These are phyloP conservation scores for Philonicus albiceps DNA, from an alignment of 2,888 invertebrate genomes.

Conservation along the genomic window DNA sequence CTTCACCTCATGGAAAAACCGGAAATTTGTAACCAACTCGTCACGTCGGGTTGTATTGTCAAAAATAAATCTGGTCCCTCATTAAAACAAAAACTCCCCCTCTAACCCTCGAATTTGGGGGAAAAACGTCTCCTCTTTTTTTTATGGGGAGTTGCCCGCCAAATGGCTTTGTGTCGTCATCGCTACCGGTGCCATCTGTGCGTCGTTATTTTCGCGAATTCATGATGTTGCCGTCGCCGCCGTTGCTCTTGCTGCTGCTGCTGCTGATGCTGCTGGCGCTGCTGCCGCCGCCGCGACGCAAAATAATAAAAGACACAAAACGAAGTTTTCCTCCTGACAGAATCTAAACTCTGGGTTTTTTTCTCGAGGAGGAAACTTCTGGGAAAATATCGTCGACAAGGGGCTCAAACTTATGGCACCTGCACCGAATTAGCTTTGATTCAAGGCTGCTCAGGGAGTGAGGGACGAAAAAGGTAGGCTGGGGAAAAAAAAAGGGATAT, in stretches of 20 bases:
- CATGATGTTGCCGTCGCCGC: background rate
- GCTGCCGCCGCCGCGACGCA: background rate
- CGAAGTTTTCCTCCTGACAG: background rate
- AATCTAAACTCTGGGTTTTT: background rate
- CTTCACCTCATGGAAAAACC: background rate
- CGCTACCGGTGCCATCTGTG: background rate
- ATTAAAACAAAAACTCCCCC: background rate
- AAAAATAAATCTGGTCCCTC: constrained; percentile 33
- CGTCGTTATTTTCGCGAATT: background rate
- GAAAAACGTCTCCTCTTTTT: background rate
- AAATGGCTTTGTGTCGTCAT: background rate
- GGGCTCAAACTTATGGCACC: background rate
- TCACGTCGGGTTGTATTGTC: background rate
- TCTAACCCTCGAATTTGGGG: background rate
- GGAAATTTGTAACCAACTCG: constrained; percentile 11
- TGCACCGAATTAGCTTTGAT: background rate
- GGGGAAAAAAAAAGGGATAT: background rate
- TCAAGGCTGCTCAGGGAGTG: background rate
- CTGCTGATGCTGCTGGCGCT: background rate
- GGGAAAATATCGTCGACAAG: background rate
- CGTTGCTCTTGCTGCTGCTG: background rate
- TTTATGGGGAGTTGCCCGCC: background rate
- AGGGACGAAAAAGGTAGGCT: background rate
- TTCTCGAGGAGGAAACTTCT: background rate
- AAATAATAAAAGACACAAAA: background rate